Conservation (phyloP, 2,113 vertebrate species). For the Psittacus erithacus region DNA sequence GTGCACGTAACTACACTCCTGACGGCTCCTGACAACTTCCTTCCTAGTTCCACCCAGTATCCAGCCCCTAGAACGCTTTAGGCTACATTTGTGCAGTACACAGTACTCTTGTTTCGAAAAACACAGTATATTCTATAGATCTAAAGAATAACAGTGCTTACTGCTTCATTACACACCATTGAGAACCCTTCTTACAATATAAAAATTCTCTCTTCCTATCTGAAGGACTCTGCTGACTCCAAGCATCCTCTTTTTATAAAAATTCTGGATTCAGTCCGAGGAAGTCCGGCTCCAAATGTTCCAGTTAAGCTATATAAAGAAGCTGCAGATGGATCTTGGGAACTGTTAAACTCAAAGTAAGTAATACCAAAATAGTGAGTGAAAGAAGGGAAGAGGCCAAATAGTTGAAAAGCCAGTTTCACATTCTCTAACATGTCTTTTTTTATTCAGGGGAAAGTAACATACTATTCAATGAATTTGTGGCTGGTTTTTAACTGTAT, state of each 20-base stretch:
- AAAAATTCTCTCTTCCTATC: neutral
- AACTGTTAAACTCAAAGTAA: slow-evolving; percentile 79
- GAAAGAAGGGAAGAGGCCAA: neutral
- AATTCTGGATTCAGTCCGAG: slow-evolving; percentile 84
- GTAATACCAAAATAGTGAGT: slow-evolving; percentile 5
- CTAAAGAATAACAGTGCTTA: neutral
- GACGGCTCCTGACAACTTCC: neutral
- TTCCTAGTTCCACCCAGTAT: neutral
- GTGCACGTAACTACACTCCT: accelerated
- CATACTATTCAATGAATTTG: neutral
- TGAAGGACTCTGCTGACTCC: slow-evolving; percentile 63
- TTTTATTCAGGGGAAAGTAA: neutral
- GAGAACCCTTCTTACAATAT: neutral
- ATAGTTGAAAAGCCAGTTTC: neutral
- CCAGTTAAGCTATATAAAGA: slow-evolving; percentile 74
- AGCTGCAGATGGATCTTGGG: slow-evolving; percentile 74
- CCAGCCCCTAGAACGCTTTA: neutral
- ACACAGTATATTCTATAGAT: neutral
- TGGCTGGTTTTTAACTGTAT: neutral
- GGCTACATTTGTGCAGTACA: neutral
- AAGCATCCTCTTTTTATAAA: slow-evolving; percentile 83
- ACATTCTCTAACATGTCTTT: neutral
- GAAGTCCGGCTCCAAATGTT: slow-evolving; percentile 79
- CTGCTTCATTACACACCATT: neutral
- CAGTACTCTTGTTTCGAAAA: neutral